phyloP scores from a whole-genome alignment of 2,888 invertebrate species.

The Patella caerulea region DNA sequence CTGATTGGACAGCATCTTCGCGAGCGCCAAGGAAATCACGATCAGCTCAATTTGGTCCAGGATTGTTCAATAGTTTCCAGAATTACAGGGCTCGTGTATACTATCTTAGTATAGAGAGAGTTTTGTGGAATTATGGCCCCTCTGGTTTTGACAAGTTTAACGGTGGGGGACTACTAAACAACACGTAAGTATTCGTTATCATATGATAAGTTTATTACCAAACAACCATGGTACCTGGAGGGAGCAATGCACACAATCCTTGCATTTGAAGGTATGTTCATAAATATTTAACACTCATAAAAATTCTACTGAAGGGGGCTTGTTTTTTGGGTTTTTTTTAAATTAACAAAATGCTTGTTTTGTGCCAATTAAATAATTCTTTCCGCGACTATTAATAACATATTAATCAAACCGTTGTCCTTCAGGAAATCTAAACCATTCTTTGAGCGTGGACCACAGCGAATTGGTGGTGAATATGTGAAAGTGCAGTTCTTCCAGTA shows the following conservation, averaged over 20 bases:
- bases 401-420: neutral
- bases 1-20: neutral
- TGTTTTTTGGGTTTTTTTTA: too few relatives aligned
- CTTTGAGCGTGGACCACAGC: slow-evolving; percentile 29
- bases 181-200: neutral
- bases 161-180: slow-evolving; percentile 35
- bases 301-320: too few relatives aligned
- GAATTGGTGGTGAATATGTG: slow-evolving; percentile 46
- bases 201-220: too few relatives aligned
- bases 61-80: slow-evolving; percentile 15
- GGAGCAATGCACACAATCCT: too few relatives aligned
- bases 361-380: neutral
- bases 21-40: neutral
- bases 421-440: slow-evolving; percentile 38
- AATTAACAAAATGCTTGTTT: too few relatives aligned
- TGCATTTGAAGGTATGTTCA: too few relatives aligned
- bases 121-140: slow-evolving; percentile 50
- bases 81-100: slow-evolving; percentile 33
- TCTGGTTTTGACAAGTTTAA: slow-evolving; percentile 42
- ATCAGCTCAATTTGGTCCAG: neutral
- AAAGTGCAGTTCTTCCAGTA: slow-evolving; percentile 48
- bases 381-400: neutral
- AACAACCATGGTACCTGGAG: too few relatives aligned
- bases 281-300: too few relatives aligned
- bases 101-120: slow-evolving; percentile 42